Evolutionary conservation across 2,888 invertebrate species (phyloP), one percentile per base, ranked within the genome.

Genomic region (Tachina lurida): DNA sequence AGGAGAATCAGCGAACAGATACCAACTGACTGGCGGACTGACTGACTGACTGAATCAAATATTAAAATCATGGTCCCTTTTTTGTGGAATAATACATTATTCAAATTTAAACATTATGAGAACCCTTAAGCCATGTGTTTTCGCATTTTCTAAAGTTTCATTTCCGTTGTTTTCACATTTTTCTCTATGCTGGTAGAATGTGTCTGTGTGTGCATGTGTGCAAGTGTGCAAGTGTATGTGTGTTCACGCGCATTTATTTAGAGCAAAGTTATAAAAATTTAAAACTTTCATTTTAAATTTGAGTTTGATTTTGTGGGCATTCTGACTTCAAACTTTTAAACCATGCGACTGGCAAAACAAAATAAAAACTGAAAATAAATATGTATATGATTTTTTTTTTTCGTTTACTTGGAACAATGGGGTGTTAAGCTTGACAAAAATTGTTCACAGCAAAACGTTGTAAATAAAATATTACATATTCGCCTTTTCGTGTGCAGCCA

Each of bases 71-170:
- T 62, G 47, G 54, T 75, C 56, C 60, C 45, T 70, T 63, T 19
- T 63, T n/a, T 68, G 49, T 41, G 12, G 19, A 8, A n/a, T 8
- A 58, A 81, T 85, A 77, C 63, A 81, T 85, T 85, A 85, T 85
- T 85, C 81, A 81, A 85, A 85, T 85, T 74, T 73, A 65, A 77
- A 74, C 78, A 81, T 70, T 78, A 74, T 74, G 56, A 56, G 68
- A 74, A 70, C 68, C 82, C 70, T 82, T 78, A 75, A 78, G 81
- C 62, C 85, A 82, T 85, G 78, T 85, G 85, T 71, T 85, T 74
- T 75, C 70, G 78, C 70, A 65, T 78, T 85, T 78, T 45, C 74
- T 52, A 58, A 81, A 78, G 56, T 63, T 63, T 74, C 68, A 68
- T 78, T 74, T 77, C 67, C 77, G 58, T 63, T 70, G 39, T 63